Percentiles rank a stretch among this genome's conserved stretches.
These are phyloP conservation scores for Pogonomyrmex californicus DNA, from an alignment of 1,140 invertebrate genomes.

Conservation along the genomic window DNA sequence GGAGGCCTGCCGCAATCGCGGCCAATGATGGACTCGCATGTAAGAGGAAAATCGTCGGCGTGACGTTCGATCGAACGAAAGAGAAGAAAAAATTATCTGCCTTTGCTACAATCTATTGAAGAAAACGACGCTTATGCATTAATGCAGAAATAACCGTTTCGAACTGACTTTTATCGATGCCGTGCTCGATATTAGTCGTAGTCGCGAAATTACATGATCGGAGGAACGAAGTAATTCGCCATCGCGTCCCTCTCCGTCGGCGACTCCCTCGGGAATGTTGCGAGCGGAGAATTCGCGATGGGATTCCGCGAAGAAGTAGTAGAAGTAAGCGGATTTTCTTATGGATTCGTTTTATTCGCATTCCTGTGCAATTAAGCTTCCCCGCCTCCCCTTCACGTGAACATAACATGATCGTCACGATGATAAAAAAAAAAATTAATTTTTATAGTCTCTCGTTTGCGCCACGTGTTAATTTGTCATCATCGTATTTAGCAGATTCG, in stretches of 20 bases:
- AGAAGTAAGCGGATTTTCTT: constrained; percentile 71
- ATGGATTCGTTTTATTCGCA: constrained; percentile 56
- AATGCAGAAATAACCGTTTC: constrained; percentile 24
- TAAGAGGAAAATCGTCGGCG: constrained; percentile 54
- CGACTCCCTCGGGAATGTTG: constrained; percentile 20
- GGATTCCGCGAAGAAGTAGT: constrained; percentile 35
- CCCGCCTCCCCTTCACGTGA: background rate
- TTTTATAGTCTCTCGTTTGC: background rate
- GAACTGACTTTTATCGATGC: background rate
- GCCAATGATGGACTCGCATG: constrained; percentile 76
- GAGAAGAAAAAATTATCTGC: constrained; percentile 9
- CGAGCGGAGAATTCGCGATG: constrained; percentile 4
- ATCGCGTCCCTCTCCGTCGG: background rate
- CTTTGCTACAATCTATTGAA: background rate
- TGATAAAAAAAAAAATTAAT: constrained; percentile 26
- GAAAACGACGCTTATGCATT: constrained; percentile 7
- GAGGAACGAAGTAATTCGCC: constrained; percentile 51
- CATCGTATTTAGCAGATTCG: background rate
- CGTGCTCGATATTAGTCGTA: background rate
- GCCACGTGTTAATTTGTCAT: background rate
- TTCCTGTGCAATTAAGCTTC: constrained; percentile 63
- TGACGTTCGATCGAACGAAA: constrained; percentile 2
- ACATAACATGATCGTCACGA: background rate
- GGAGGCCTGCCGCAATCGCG: constrained; percentile 79
- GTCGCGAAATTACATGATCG: constrained; percentile 53